Evolutionary conservation across 2,797 vertebrate genomes (phyloP).

Genomic region (Acropternis orthonyx): DNA sequence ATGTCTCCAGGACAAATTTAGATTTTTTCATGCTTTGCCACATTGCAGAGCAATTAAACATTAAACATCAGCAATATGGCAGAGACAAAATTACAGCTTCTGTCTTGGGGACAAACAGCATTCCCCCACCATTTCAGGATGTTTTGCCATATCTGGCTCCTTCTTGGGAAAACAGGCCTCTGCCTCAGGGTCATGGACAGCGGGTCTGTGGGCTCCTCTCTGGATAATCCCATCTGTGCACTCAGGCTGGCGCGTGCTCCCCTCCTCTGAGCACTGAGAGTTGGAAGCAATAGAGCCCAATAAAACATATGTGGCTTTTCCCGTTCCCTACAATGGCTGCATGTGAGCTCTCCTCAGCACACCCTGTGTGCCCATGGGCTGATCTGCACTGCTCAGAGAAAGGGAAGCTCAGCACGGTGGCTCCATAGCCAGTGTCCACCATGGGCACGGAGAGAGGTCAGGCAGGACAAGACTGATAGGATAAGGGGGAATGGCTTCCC

Average conservation of each 20-base stretch:
- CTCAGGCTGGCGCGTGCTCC: neutral
- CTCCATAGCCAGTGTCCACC: too few species aligned
- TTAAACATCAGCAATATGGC: neutral
- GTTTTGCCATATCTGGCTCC: neutral
- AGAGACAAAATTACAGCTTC: neutral
- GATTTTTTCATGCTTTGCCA: neutral
- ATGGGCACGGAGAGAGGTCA: too few species aligned
- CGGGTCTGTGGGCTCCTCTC: neutral
- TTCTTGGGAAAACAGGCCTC: neutral
- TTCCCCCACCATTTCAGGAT: neutral
- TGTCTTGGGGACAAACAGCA: neutral
- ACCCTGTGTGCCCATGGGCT: fast-evolving
- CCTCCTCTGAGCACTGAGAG: fast-evolving
- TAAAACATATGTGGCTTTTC: fast-evolving
- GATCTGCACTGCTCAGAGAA: neutral
- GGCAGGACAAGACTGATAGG: too few species aligned
- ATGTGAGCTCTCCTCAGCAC: too few species aligned
- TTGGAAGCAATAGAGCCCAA: fast-evolving
- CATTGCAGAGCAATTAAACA: slow-evolving; percentile 26
- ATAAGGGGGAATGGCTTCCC: too few species aligned
- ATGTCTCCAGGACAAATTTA: neutral
- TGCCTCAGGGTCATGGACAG: fast-evolving
- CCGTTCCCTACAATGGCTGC: fast-evolving
- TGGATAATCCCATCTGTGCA: neutral
- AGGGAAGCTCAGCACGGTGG: too few species aligned